These are phyloP conservation scores for Calliphora vomitoria DNA, from an alignment of 2,888 invertebrate species.

Conservation along the genomic window DNA sequence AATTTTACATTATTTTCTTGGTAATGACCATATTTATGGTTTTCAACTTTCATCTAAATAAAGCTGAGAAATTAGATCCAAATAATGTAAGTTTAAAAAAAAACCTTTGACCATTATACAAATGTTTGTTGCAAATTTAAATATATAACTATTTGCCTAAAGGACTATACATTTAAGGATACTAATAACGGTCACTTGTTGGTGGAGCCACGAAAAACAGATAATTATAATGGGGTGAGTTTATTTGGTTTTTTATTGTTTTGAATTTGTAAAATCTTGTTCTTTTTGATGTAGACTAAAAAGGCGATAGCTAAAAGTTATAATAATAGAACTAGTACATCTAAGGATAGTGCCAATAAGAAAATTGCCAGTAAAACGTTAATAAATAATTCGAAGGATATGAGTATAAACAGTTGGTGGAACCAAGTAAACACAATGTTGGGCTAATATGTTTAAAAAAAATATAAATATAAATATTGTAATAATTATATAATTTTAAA, in stretches of 20 bases:
- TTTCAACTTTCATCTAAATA: not conserved
- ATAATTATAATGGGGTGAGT: not conserved
- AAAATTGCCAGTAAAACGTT: not conserved
- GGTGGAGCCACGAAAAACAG: not conserved
- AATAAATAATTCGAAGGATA: not conserved
- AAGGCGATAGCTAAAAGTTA: too few species aligned
- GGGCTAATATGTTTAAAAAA: too few species aligned
- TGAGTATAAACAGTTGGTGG: not conserved
- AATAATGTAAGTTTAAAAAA: not conserved
- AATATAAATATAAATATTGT: too few species aligned
- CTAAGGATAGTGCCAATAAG: not conserved
- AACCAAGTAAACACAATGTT: too few species aligned
- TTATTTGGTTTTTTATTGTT: not conserved
- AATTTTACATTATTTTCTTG: constrained; percentile 5
- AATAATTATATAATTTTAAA: too few species aligned
- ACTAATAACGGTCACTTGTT: not conserved
- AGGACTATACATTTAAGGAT: constrained; percentile 2
- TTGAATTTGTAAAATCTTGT: not conserved
- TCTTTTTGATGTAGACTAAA: not conserved
- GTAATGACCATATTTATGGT: constrained; percentile 37
- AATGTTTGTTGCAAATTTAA: not conserved
- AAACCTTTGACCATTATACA: not conserved
- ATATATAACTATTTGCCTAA: not conserved
- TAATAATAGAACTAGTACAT: too few species aligned
- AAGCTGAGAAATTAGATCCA: not conserved